Conservation (phyloP, 2,888 invertebrate species). For the Hydriomena furcata region DNA sequence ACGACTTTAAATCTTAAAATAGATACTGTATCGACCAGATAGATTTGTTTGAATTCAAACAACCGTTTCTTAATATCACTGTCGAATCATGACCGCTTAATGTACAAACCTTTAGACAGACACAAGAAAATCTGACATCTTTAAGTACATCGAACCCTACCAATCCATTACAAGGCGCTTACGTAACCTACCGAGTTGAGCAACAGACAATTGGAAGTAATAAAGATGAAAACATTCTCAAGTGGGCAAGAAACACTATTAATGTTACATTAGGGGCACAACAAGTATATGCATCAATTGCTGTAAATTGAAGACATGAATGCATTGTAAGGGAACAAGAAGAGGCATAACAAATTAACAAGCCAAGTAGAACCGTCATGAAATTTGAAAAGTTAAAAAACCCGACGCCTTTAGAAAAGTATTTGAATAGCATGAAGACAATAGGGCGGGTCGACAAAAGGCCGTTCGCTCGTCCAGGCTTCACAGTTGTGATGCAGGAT, state of each 20-base stretch:
- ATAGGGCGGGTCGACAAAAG: conserved; percentile 69
- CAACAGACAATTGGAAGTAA: conserved; percentile 75
- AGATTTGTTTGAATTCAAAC: too few species aligned
- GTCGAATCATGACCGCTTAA: not conserved
- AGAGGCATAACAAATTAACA: conserved; percentile 37
- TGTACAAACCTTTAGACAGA: not conserved
- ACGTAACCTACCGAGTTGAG: conserved; percentile 66
- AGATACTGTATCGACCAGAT: too few species aligned
- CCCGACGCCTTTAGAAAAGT: conserved; percentile 57
- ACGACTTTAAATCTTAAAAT: not conserved
- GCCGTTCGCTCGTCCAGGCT: conserved; percentile 57
- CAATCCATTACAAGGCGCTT: conserved; percentile 62
- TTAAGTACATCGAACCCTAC: conserved; percentile 66
- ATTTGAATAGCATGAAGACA: conserved; percentile 69
- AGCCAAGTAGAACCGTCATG: conserved; percentile 45
- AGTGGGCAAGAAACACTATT: conserved; percentile 65
- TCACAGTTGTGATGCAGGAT: conserved; percentile 58
- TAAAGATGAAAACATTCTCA: conserved; percentile 70
- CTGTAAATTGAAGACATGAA: conserved; percentile 44
- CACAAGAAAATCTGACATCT: conserved; percentile 37
- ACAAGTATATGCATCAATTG: conserved; percentile 47
- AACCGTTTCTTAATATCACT: too few species aligned
- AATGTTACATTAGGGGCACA: conserved; percentile 63
- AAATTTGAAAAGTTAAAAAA: conserved; percentile 51
- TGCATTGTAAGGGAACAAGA: conserved; percentile 41